Conservation (phyloP, 2,113 vertebrate genomes). For the Caloenas nicobarica region DNA sequence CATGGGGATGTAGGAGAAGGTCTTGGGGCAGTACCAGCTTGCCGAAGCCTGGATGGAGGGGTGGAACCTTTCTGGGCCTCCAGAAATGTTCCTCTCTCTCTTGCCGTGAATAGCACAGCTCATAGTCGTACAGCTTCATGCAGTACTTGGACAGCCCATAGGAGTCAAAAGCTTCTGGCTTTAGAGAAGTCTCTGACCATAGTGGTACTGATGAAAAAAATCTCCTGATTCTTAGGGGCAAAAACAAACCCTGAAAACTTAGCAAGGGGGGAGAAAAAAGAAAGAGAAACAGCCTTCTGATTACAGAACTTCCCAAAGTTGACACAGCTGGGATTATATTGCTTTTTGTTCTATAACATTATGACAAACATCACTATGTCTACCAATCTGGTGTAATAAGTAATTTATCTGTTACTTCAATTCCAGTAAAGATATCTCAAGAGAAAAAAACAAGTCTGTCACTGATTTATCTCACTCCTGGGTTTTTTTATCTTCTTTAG, state of each 20-base stretch:
- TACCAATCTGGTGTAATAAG: not conserved
- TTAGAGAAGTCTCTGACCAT: not conserved
- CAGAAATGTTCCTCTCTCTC: not conserved
- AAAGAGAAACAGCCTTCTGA: not conserved
- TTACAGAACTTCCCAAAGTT: not conserved
- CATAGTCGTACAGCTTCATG: not conserved
- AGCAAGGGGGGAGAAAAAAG: not conserved
- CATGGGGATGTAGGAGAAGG: accelerated
- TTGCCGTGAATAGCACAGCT: not conserved
- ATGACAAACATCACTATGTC: accelerated
- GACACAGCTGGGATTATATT: not conserved
- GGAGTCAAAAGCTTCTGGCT: not conserved
- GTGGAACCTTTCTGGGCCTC: not conserved
- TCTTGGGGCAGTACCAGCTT: not conserved
- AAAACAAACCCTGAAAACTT: not conserved
- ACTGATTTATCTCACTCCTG: not conserved
- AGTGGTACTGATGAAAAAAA: not conserved
- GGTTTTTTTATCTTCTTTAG: not conserved
- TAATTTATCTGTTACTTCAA: not conserved
- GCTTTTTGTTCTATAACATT: not conserved
- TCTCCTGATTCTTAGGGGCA: not conserved
- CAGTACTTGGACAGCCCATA: accelerated
- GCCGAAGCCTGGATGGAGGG: not conserved
- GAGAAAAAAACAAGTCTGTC: not conserved
- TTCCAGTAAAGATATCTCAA: not conserved